A percentile compares a stretch with the other conserved stretches of the same genome.
These are phyloP conservation scores for Cervus canadensis DNA, from an alignment of 2,113 vertebrate genomes.

Conservation along the genomic window DNA sequence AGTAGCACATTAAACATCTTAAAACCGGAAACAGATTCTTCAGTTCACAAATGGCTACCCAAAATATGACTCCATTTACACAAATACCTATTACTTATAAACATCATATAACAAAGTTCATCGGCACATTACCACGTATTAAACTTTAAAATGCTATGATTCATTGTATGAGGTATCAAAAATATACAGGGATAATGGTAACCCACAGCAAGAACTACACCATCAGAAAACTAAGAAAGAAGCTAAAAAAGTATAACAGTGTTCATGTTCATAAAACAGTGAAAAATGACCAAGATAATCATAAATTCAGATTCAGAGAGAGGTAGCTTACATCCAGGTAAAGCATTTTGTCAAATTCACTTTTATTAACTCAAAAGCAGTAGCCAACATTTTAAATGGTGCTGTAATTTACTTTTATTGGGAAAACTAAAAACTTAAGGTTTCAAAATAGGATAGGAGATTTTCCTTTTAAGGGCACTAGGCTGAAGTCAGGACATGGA, in stretches of 20 bases:
- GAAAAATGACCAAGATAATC: neutral
- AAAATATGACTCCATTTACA: neutral
- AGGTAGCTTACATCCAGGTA: conserved; percentile 21
- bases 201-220: neutral
- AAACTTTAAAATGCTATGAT: neutral
- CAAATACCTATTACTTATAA: neutral
- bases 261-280: neutral
- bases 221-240: neutral
- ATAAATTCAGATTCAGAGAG: neutral
- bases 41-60: neutral
- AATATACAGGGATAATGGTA: neutral
- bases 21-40: neutral
- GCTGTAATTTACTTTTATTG: conserved; percentile 50
- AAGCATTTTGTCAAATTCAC: conserved; percentile 48
- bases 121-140: neutral
- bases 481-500: conserved; percentile 20
- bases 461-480: conserved; percentile 48
- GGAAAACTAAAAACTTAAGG: conserved; percentile 42
- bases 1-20: neutral
- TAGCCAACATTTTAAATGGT: conserved; percentile 50
- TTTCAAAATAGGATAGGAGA: conserved; percentile 53
- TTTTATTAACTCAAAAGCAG: conserved; percentile 39
- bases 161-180: neutral
- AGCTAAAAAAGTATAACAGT: neutral
- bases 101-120: neutral